Evolutionary conservation across 2,797 vertebrate species (phyloP).

Genomic region (Argentina silus): DNA sequence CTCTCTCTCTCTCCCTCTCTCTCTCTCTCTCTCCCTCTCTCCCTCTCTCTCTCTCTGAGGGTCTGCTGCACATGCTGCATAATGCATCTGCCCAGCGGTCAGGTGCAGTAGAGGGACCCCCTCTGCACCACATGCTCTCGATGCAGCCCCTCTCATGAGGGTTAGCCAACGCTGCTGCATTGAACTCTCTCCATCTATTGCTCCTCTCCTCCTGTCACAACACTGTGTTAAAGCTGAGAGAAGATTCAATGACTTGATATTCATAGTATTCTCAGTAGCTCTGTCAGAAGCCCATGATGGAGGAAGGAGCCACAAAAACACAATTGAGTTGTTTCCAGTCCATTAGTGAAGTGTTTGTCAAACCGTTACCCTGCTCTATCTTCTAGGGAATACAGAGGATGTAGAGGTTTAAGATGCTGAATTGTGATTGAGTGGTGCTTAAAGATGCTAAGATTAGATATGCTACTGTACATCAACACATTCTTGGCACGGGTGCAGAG

Average conservation of each 20-base stretch:
- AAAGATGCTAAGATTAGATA: conserved; percentile 58
- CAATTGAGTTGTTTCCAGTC: conserved; percentile 12
- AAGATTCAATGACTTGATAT: conserved; percentile 17
- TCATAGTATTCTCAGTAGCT: conserved; percentile 3
- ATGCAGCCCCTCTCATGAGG: conserved; percentile 35
- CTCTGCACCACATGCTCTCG: not conserved
- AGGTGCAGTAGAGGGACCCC: conserved; percentile 46
- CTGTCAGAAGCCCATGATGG: not conserved
- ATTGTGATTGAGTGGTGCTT: conserved; percentile 43
- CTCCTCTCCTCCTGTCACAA: conserved; percentile 22
- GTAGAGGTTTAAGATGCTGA: conserved; percentile 29
- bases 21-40: conserved; percentile 13
- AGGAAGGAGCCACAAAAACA: not conserved
- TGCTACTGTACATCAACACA: conserved; percentile 42
- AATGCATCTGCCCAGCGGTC: conserved; percentile 53
- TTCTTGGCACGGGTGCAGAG: conserved; percentile 26
- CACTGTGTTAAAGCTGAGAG: conserved; percentile 21
- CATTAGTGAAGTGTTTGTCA: conserved; percentile 49
- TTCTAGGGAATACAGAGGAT: conserved; percentile 27
- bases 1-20: conserved; percentile 19
- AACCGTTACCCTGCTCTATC: conserved; percentile 33
- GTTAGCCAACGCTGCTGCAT: conserved; percentile 53
- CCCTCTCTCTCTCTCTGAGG: conserved; percentile 16
- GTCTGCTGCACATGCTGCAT: conserved; percentile 49
- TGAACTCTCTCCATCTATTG: conserved; percentile 14